Conservation (phyloP, 2,888 invertebrate species). For the Dolichopus griseipennis region DNA sequence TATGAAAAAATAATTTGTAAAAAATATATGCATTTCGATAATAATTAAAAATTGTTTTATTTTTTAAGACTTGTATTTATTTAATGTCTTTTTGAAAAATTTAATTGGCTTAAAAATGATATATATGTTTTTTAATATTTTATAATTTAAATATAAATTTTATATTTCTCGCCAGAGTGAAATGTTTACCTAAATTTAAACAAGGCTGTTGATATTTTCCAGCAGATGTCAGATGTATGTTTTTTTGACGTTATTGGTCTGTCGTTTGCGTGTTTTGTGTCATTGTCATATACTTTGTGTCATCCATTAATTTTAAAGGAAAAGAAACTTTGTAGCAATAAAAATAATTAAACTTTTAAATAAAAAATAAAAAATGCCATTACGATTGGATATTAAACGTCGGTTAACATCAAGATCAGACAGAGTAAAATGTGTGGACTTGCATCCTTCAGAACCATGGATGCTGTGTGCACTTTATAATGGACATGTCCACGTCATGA, state of each 20-base stretch:
- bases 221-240: too few relatives aligned
- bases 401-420: slow-evolving; percentile 96
- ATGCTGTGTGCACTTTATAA: slow-evolving; percentile 96
- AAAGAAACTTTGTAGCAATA: neutral
- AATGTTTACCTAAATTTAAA: too few relatives aligned
- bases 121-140: too few relatives aligned
- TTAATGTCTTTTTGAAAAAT: too few relatives aligned
- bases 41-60: too few relatives aligned
- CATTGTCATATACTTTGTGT: neutral
- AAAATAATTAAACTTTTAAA: neutral
- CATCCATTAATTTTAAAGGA: neutral
- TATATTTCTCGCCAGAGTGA: too few relatives aligned
- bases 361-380: slow-evolving; percentile 50
- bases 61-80: too few relatives aligned
- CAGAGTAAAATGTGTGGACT: slow-evolving; percentile 94
- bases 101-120: too few relatives aligned
- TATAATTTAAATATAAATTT: too few relatives aligned
- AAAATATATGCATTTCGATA: too few relatives aligned
- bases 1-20: too few relatives aligned
- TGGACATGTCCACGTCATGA: slow-evolving; percentile 99
- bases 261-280: neutral
- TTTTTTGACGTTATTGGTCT: neutral
- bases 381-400: slow-evolving; percentile 95
- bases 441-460: slow-evolving; percentile 98
- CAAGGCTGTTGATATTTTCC: too few relatives aligned